Conservation (phyloP, 2,888 invertebrate species). For the Patella caerulea region DNA sequence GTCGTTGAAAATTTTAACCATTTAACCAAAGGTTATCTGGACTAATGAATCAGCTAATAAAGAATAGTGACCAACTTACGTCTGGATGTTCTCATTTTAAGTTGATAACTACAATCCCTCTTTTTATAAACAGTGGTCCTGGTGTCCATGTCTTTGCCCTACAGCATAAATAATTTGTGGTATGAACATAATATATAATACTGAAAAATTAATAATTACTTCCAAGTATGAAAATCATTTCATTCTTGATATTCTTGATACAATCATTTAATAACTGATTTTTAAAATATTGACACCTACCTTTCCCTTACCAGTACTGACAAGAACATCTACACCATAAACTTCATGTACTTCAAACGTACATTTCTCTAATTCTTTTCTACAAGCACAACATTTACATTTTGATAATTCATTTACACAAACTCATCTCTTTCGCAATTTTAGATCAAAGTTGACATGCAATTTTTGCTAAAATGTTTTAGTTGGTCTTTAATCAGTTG, state of each 20-base stretch:
- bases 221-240: not conserved
- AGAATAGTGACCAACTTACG: conserved; percentile 58
- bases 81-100: conserved; percentile 96
- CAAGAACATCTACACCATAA: conserved; percentile 97
- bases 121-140: conserved; percentile 98
- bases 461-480: no score
- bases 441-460: not conserved
- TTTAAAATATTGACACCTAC: conserved; percentile 71
- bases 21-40: no score
- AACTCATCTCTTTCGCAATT: not conserved
- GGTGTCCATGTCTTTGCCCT: conserved; percentile 82
- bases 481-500: no score
- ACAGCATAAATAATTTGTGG: not conserved
- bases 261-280: no score
- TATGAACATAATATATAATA: conserved; percentile 8
- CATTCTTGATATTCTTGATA: no score
- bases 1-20: no score
- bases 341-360: conserved; percentile 97
- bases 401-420: not conserved
- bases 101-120: conserved; percentile 95
- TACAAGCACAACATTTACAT: conserved; percentile 40
- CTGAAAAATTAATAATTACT: not conserved
- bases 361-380: conserved; percentile 96
- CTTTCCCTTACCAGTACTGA: conserved; percentile 95
- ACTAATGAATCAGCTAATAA: no score